Percentiles rank a stretch among this genome's conserved stretches.
phyloP scores from a whole-genome alignment of 1,140 invertebrate genomes.

The Zelostemma sp. region DNA sequence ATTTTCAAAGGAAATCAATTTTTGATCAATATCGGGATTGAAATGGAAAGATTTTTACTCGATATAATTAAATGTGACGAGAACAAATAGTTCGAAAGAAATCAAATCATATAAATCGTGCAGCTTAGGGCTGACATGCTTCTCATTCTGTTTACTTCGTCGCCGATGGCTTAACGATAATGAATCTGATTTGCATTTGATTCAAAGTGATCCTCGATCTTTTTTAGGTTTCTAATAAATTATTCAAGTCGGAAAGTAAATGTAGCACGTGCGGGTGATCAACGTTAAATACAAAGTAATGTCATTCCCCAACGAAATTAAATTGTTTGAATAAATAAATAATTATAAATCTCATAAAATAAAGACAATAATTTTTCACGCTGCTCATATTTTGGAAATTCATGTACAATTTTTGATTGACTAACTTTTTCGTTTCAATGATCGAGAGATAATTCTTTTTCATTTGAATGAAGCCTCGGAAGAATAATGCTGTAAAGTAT shows the following conservation, averaged over 20 bases:
- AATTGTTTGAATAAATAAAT: too few species aligned
- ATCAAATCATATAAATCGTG: neutral
- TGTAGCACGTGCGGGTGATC: constrained; percentile 1
- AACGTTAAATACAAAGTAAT: neutral
- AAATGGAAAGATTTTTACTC: too few species aligned
- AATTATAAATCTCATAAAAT: too few species aligned
- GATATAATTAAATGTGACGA: neutral
- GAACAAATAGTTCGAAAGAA: neutral
- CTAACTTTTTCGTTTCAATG: too few species aligned
- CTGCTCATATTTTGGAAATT: too few species aligned
- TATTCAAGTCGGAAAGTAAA: constrained; percentile 51
- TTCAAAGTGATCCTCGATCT: constrained; percentile 61
- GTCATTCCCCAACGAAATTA: neutral
- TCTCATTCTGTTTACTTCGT: constrained; percentile 52
- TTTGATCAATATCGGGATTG: too few species aligned
- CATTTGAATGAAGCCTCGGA: neutral
- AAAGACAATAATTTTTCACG: too few species aligned
- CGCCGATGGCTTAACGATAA: constrained; percentile 63
- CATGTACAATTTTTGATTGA: too few species aligned
- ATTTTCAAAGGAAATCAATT: too few species aligned
- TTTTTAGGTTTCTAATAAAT: constrained; percentile 56
- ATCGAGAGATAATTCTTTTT: neutral
- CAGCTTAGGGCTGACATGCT: constrained; percentile 28
- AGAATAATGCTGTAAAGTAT: constrained; percentile 7
- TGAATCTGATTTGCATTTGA: constrained; percentile 70